Base-by-base conservation (phyloP, 2,113 vertebrate species). In the Trochalopteron elliotii region DNA sequence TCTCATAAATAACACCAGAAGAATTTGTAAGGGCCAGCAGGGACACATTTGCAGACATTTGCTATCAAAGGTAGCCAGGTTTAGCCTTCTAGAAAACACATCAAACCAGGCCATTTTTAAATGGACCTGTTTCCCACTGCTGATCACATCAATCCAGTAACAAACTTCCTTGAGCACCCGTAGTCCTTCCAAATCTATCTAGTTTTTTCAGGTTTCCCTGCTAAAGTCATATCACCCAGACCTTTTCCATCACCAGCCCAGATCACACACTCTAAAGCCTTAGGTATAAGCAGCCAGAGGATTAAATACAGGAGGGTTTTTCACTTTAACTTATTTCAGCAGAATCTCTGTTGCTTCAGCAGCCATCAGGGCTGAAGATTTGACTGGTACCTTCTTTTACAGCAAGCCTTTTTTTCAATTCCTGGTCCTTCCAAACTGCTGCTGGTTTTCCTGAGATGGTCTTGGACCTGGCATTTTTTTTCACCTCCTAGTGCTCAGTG, bases 401-500 rank as follows among this genome's bases (percentile, higher is more conserved):
- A 75, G 1, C 2, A 92, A 37, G 4, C 0, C 2, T 68, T 39
- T 11, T 11, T 37, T 24, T 13, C 27, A 89, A 0, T 5, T 10
- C 15, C 40, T 42, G 6, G 7, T 49, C 30, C 45, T 90, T 69
- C 4, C 3, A 37, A 55, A 18, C 27, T 55, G 3, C 1, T 87
- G 12, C 3, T 56, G 21, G 0, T 45, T 67, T 90, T 57, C 8
- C 30, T 74, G 17, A 53, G 2, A 9, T 72, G 5, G 4, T 52
- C 11, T 40, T 44, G 3, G 7, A 53, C 0, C 1, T 80, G 17
- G 25, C 4, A 17, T 84, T 88, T 92, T 52, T 2, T 78, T 75
- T 75, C 2, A 5, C 0, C 0, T 72, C 17, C 8, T 42, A 23
- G 9, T 25, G 3, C 1, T 45, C 8, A 35, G 2, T 10, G 3